A percentile compares a stretch with the other conserved stretches of the same genome.
These are phyloP conservation scores for Miltochrista miniata DNA, from an alignment of 2,888 invertebrate species.

Conservation along the genomic window DNA sequence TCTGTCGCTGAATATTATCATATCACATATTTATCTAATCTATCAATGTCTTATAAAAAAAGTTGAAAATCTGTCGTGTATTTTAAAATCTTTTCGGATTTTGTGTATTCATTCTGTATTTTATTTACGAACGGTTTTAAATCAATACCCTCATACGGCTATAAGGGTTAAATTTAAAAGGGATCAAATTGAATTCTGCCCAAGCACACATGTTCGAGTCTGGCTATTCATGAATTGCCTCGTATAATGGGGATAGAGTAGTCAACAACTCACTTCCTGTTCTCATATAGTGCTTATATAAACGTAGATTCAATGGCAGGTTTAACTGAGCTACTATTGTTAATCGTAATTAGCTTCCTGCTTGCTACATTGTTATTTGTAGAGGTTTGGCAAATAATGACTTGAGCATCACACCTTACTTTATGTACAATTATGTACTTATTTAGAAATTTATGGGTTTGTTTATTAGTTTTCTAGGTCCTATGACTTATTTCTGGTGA, in stretches of 20 bases:
- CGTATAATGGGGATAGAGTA: constrained; percentile 68
- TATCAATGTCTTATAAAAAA: constrained; percentile 2
- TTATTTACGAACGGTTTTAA: constrained; percentile 69
- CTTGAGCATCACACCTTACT: not conserved
- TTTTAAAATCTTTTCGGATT: not conserved
- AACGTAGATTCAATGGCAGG: constrained; percentile 22
- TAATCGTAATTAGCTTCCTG: constrained; percentile 35
- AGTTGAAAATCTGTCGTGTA: not conserved
- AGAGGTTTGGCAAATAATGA: constrained; percentile 15
- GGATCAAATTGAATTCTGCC: constrained; percentile 76
- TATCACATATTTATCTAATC: constrained; percentile 24
- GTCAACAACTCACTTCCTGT: constrained; percentile 71
- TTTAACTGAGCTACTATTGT: constrained; percentile 22
- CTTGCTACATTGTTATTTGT: constrained; percentile 25
- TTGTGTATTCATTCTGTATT: constrained; percentile 28
- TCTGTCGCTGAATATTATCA: constrained; percentile 6
- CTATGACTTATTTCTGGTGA: no score
- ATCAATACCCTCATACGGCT: constrained; percentile 67
- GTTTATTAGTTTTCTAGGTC: no score
- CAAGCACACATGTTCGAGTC: constrained; percentile 72
- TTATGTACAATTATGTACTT: no score
- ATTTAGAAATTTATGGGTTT: no score
- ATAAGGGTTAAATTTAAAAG: constrained; percentile 73
- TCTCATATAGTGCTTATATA: constrained; percentile 41
- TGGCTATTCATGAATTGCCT: constrained; percentile 77